Percentiles rank a stretch among this genome's conserved stretches.
These are phyloP conservation scores for Syrmaticus mikado DNA, from an alignment of 2,113 vertebrate genomes.

Conservation along the genomic window DNA sequence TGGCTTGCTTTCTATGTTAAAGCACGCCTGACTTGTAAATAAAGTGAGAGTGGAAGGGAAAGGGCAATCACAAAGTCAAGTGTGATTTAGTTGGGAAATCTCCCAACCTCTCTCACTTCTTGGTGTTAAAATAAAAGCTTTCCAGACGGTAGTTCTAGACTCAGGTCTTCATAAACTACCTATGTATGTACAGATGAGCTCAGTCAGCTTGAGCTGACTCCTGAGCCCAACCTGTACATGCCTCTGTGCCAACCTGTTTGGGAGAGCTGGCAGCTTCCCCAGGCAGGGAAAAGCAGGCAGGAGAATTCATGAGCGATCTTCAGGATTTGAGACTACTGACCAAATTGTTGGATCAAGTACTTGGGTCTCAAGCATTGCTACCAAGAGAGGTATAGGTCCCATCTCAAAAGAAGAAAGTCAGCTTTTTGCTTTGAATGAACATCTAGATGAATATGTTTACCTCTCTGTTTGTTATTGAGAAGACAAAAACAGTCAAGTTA, in stretches of 20 bases:
- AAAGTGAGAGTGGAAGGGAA: not conserved
- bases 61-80: not conserved
- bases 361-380: not conserved
- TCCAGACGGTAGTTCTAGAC: not conserved
- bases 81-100: not conserved
- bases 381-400: not conserved
- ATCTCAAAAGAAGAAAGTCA: not conserved
- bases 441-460: not conserved
- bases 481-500: not conserved
- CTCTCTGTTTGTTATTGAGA: not conserved
- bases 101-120: not conserved
- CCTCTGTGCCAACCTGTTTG: not conserved
- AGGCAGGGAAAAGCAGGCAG: not conserved
- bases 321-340: not conserved
- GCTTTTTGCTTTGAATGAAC: not conserved
- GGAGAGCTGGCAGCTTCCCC: not conserved
- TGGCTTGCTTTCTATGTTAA: not conserved
- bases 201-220: not conserved
- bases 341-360: accelerated
- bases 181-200: not conserved
- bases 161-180: not conserved
- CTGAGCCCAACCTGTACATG: not conserved
- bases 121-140: not conserved
- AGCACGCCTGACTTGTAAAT: not conserved
- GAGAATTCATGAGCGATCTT: not conserved